Base-by-base conservation (phyloP, 92 coral and sea anemone species). In the Parazoanthus swiftii region DNA sequence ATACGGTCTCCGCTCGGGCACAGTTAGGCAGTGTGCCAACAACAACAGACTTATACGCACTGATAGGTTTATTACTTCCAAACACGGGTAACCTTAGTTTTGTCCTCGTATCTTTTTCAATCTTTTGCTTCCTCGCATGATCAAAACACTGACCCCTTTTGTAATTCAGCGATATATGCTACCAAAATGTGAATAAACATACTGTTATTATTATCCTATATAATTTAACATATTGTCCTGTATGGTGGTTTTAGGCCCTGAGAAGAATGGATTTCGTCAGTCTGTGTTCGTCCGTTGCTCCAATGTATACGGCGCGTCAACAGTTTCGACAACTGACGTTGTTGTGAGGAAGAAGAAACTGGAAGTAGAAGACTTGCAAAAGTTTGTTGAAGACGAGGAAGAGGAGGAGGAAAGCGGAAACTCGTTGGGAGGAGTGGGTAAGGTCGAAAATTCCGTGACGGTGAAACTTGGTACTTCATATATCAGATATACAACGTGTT, bases 381-480 rank as follows among this genome's bases (percentile, higher is more conserved):
- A 50, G 10, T 0, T 79, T 15, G 33, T 79, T n/a, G 82, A 46
- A 5, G 82, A n/a, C 36, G 63, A 46, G 20, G 82, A 79, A n/a
- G 82, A 79, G 21, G 82, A 79, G 58, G 82, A 15, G 6, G 82
- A 79, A 79, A 50, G 70, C 15, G 70, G 70, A 21, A 14, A 63
- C 26, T 23, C 26, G 25, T 20, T 79, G 36, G 35, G 67, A 15
- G 36, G 25, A 26, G 7, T 79, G 39, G 66, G 82, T 79, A 79
- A 79, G 82, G 70, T 21, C 21, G 8, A 63, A 63, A 21, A 0
- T 63, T 63, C 48, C 20, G 21, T 33, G n/a, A 0, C 44, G 48
- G 48, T 5, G 6, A n/a, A 0, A 18, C 42, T 77, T 79, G 8
- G 20, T 54, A 13, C 18, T 54, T 54, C 59, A 0, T 54, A 13